Evolutionary conservation across 2,113 vertebrate species (phyloP).

Genomic region (Dicentrarchus labrax): DNA sequence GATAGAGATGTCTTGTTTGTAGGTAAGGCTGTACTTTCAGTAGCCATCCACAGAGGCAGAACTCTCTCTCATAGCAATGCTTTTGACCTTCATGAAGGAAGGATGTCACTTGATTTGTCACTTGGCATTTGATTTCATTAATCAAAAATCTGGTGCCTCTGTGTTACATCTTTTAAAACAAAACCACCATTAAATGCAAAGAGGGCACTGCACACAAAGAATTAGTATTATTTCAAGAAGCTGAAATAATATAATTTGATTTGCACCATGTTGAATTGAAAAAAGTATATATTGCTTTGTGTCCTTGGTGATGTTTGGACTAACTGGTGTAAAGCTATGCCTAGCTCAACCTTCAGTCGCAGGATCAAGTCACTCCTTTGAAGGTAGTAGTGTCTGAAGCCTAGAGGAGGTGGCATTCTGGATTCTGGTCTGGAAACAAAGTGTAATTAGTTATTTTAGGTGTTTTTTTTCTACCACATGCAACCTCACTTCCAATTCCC

Average conservation of each 20-base stretch:
- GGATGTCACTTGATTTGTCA: no score
- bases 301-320: background rate
- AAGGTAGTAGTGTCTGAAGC: background rate
- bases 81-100: background rate
- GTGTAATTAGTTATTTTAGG: no score
- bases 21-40: background rate
- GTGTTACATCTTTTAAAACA: background rate
- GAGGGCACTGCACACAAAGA: background rate
- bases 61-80: background rate
- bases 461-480: background rate
- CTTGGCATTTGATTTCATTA: background rate
- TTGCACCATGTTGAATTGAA: background rate
- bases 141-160: background rate
- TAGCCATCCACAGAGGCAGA: background rate
- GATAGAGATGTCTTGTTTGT: constrained; percentile 1
- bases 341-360: background rate
- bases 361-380: background rate
- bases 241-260: background rate
- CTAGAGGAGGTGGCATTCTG: background rate
- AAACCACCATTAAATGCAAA: background rate
- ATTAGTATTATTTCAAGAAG: background rate
- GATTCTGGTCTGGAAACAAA: background rate
- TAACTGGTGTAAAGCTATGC: background rate
- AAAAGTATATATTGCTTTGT: background rate
- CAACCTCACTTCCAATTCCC: background rate